Conservation (phyloP, 1,140 invertebrate genomes). For the Pseudomyrmex flavicornis region DNA sequence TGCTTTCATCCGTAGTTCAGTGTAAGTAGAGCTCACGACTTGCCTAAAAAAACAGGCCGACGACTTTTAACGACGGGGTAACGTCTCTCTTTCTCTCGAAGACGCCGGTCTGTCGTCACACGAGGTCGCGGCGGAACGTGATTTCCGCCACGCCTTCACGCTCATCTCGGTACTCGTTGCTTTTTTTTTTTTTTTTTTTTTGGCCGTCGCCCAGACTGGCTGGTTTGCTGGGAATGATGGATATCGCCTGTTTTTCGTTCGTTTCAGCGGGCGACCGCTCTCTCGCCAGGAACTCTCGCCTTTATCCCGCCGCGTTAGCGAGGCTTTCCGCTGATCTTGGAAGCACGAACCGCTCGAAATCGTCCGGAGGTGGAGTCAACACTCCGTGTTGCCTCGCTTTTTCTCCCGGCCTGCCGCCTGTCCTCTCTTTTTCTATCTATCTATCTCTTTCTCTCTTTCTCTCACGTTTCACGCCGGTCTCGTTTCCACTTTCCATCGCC, state of each 20-base stretch:
- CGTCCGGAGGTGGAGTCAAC: slow-evolving; percentile 78
- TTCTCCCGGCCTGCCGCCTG: slow-evolving; percentile 55
- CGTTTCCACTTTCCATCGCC: slow-evolving; percentile 42
- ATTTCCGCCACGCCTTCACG: slow-evolving; percentile 55
- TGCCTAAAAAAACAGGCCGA: slow-evolving; percentile 30
- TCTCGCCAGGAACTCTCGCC: slow-evolving; percentile 70
- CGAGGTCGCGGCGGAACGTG: slow-evolving; percentile 14
- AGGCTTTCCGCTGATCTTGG: slow-evolving; percentile 82
- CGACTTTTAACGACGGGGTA: slow-evolving; percentile 32
- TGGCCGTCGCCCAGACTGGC: slow-evolving; percentile 40
- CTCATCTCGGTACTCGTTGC: slow-evolving; percentile 28
- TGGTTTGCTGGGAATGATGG: slow-evolving; percentile 63
- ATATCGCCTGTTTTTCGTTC: slow-evolving; percentile 68
- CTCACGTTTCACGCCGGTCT: slow-evolving; percentile 10
- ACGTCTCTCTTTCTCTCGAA: slow-evolving; percentile 42
- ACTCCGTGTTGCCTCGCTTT: slow-evolving; percentile 67
- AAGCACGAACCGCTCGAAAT: slow-evolving; percentile 81
- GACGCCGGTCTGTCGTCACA: slow-evolving; percentile 35
- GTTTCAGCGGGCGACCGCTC: slow-evolving; percentile 61
- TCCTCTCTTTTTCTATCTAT: slow-evolving; percentile 52
- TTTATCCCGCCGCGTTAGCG: slow-evolving; percentile 79
- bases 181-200: slow-evolving; percentile 22
- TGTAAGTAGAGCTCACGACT: background rate
- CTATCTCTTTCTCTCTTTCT: slow-evolving; percentile 65
- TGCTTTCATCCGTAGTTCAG: background rate